Conservation (phyloP, 2,888 invertebrate genomes). For the Volucella inflata region DNA sequence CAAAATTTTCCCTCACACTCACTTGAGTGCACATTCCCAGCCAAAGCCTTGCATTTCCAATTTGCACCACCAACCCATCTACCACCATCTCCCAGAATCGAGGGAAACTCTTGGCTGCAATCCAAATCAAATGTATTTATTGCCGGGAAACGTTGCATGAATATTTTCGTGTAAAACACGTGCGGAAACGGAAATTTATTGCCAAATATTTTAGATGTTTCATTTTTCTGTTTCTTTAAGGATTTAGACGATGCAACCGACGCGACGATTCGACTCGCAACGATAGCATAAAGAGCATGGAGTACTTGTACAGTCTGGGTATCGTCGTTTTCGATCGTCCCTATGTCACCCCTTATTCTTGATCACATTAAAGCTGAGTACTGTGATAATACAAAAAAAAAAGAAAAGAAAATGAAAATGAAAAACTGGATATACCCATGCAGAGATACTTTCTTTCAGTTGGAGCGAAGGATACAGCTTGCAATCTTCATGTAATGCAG, state of each 20-base stretch:
- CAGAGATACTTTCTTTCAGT: not conserved
- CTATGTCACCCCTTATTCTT: not conserved
- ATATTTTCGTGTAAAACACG: conserved; percentile 79
- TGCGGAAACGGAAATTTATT: conserved; percentile 74
- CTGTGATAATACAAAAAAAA: not conserved
- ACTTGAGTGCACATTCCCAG: not conserved
- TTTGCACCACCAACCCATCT: not conserved
- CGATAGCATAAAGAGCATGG: too few species aligned
- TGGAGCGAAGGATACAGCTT: conserved; percentile 18
- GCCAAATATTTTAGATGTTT: conserved; percentile 74
- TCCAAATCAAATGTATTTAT: conserved; percentile 82
- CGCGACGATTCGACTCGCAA: too few species aligned
- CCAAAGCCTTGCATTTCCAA: not conserved
- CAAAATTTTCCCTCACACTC: not conserved
- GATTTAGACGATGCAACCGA: conserved; percentile 24
- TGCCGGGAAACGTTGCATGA: conserved; percentile 81
- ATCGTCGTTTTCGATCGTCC: not conserved
- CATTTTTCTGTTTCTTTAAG: conserved; percentile 63
- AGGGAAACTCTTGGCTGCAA: conserved; percentile 76
- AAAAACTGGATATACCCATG: not conserved
- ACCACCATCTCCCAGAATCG: too few species aligned
- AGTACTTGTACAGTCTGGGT: too few species aligned
- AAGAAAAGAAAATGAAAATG: not conserved
- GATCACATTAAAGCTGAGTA: conserved; percentile 43
- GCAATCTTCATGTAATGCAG: conserved; percentile 26